These are phyloP conservation scores for Oncorhynchus keta DNA, from an alignment of 2,113 vertebrate species.

Conservation along the genomic window DNA sequence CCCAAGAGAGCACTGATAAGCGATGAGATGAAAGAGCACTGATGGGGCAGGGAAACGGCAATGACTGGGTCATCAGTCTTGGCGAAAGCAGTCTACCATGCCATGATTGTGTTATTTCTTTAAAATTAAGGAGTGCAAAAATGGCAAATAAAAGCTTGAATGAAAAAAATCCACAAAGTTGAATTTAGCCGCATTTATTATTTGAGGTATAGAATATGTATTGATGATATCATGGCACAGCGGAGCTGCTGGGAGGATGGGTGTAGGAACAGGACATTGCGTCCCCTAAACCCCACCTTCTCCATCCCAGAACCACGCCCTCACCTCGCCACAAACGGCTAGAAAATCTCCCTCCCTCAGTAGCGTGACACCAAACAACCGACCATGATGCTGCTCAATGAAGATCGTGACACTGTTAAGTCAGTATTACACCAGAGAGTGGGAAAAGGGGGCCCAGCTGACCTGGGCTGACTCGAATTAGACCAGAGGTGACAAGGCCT, in stretches of 20 bases:
- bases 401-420: slow-evolving; percentile 20
- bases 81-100: no score
- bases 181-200: no score
- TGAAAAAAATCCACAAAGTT: no score
- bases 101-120: no score
- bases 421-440: slow-evolving; percentile 14
- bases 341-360: neutral
- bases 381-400: neutral
- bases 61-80: no score
- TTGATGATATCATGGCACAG: no score
- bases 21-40: neutral
- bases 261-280: no score
- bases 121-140: no score
- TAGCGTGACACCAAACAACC: neutral
- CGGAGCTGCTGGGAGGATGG: no score
- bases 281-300: neutral
- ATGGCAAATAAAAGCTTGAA: no score
- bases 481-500: slow-evolving; percentile 30
- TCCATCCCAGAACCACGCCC: neutral
- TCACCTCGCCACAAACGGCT: neutral
- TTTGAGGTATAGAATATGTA: no score
- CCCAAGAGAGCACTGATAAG: neutral
- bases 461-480: slow-evolving; percentile 26
- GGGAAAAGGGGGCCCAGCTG: slow-evolving; percentile 10
- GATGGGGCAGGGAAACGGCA: no score